Conservation (phyloP, 2,797 vertebrate genomes). For the Anisognathus igniventris region DNA sequence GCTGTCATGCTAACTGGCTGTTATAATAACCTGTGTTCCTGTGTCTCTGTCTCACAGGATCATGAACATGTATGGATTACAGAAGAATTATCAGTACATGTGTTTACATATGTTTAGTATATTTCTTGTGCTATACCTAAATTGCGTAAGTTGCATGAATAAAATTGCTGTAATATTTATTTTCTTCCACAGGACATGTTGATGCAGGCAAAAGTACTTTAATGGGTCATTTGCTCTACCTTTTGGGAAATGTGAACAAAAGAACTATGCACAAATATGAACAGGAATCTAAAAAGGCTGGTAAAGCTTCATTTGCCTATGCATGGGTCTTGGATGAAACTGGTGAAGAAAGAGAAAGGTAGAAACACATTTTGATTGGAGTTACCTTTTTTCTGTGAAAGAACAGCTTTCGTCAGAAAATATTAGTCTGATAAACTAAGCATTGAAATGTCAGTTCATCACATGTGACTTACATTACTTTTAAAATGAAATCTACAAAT, state of each 20-base stretch:
- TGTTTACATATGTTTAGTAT: background rate
- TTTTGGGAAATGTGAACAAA: slow-evolving; percentile 96
- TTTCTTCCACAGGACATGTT: slow-evolving; percentile 86
- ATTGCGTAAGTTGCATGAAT: background rate
- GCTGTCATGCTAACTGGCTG: background rate
- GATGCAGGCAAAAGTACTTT: slow-evolving; percentile 98
- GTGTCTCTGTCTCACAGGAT: background rate
- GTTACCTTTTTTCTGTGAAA: background rate
- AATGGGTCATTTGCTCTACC: slow-evolving; percentile 96
- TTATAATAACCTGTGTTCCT: background rate
- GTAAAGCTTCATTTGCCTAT: slow-evolving; percentile 96
- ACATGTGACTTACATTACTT: background rate
- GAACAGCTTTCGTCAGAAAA: background rate
- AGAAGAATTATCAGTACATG: background rate
- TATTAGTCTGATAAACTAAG: background rate
- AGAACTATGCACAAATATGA: slow-evolving; percentile 99
- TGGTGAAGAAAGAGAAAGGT: slow-evolving; percentile 97
- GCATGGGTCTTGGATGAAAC: slow-evolving; percentile 99
- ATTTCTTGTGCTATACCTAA: background rate
- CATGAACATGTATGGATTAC: background rate
- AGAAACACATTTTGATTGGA: slow-evolving; percentile 15
- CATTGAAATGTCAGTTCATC: background rate
- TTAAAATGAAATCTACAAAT: background rate
- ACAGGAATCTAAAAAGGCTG: slow-evolving; percentile 97
- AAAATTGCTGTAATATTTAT: background rate